Evolutionary conservation across 2,797 vertebrate genomes (phyloP).

Genomic region (Falco berigora): DNA sequence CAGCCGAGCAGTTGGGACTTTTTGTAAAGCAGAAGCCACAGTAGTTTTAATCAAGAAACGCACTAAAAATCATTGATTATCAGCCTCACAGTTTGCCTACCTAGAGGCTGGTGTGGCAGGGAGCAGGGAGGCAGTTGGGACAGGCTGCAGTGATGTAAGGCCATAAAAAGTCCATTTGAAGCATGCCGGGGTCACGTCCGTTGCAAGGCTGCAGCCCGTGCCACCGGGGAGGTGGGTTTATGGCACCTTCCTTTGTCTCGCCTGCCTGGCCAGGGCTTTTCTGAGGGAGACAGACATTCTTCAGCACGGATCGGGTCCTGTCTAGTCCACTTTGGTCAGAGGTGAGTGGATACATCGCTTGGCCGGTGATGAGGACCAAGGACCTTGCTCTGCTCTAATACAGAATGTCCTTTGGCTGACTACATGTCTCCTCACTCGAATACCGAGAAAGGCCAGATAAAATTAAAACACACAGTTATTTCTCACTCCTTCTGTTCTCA

Average conservation of each 20-base stretch:
- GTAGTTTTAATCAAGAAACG: neutral
- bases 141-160: neutral
- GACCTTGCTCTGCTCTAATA: neutral
- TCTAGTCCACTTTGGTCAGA: neutral
- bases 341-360: neutral
- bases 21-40: neutral
- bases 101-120: neutral
- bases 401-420: neutral
- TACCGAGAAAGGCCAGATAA: neutral
- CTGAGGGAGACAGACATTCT: neutral
- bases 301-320: neutral
- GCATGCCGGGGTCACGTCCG: neutral
- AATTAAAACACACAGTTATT: neutral
- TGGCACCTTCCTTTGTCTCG: rapidly evolving
- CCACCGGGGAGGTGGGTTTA: neutral
- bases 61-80: neutral
- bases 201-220: neutral
- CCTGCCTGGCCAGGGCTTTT: neutral
- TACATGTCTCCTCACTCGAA: neutral
- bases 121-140: neutral
- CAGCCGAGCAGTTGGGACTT: neutral
- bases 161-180: neutral
- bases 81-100: neutral
- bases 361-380: neutral
- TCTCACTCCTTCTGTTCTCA: neutral